Conservation (phyloP, 1,140 invertebrate species). For the Leptopilina clavipes region DNA sequence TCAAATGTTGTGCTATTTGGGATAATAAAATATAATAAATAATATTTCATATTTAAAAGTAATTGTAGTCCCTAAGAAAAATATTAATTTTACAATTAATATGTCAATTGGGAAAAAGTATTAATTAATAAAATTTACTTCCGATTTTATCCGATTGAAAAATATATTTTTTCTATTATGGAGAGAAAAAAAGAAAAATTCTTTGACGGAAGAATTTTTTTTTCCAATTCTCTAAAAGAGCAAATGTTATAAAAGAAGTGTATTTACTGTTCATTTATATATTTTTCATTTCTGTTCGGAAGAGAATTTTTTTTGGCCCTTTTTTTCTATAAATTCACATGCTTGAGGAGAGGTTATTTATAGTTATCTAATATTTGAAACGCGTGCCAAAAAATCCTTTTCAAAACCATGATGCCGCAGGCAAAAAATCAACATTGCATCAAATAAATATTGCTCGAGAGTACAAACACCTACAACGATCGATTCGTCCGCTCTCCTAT, state of each 20-base stretch:
- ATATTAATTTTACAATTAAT: no score
- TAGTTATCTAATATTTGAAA: neutral
- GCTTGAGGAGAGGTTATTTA: neutral
- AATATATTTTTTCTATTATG: no score
- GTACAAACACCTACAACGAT: slow-evolving; percentile 54
- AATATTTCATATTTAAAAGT: no score
- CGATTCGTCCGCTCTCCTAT: slow-evolving; percentile 51
- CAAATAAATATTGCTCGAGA: slow-evolving; percentile 42
- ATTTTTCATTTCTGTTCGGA: neutral
- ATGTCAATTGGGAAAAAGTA: no score
- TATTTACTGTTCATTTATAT: slow-evolving; percentile 1
- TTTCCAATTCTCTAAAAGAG: no score
- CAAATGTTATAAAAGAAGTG: neutral
- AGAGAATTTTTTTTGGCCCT: neutral
- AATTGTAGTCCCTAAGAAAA: no score
- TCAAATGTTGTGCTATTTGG: no score
- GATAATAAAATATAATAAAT: no score
- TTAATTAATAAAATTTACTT: no score
- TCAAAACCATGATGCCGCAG: slow-evolving; percentile 41
- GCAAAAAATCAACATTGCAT: slow-evolving; percentile 52
- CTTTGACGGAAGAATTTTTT: no score
- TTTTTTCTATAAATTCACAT: neutral
- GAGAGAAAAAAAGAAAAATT: no score
- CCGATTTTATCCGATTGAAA: no score
- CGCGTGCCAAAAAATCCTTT: slow-evolving; percentile 32